These are phyloP conservation scores for Neolamprologus devosi DNA, from an alignment of 2,113 vertebrate species.

Conservation along the genomic window DNA sequence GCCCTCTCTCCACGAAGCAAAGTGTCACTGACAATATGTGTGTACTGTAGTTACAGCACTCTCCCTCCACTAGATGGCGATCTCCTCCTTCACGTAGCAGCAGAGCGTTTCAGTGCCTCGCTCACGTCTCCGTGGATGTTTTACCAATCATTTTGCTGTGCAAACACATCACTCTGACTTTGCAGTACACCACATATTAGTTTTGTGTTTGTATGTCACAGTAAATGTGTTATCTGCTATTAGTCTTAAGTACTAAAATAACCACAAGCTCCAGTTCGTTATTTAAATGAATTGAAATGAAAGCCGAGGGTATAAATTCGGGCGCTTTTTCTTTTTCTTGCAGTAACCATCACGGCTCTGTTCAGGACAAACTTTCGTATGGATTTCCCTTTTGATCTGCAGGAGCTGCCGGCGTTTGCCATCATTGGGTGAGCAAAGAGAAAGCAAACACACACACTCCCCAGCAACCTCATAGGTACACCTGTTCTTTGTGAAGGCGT, in stretches of 20 bases:
- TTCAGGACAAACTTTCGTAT: slow-evolving; percentile 95
- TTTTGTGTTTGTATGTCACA: not conserved
- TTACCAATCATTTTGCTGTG: not conserved
- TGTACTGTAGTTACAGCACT: not conserved
- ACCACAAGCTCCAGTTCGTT: not conserved
- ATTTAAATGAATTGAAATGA: not conserved
- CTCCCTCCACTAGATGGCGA: slow-evolving; percentile 7
- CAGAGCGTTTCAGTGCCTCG: not conserved
- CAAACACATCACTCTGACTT: not conserved
- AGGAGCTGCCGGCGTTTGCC: slow-evolving; percentile 92
- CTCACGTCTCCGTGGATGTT: not conserved
- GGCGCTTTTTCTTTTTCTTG: not conserved
- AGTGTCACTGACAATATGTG: not conserved
- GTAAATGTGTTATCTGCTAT: not conserved
- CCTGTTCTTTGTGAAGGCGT: accelerated
- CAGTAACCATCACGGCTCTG: slow-evolving; percentile 93
- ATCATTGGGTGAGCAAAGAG: slow-evolving; percentile 83
- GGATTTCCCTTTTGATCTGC: slow-evolving; percentile 94
- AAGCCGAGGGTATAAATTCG: not conserved
- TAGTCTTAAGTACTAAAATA: not conserved
- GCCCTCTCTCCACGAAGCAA: not conserved
- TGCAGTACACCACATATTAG: not conserved
- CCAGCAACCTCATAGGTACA: not conserved
- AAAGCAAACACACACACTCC: not conserved
- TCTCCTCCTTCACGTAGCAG: not conserved